Evolutionary conservation across 2,888 invertebrate genomes (phyloP).

Genomic region (Limnephilus rhombicus): DNA sequence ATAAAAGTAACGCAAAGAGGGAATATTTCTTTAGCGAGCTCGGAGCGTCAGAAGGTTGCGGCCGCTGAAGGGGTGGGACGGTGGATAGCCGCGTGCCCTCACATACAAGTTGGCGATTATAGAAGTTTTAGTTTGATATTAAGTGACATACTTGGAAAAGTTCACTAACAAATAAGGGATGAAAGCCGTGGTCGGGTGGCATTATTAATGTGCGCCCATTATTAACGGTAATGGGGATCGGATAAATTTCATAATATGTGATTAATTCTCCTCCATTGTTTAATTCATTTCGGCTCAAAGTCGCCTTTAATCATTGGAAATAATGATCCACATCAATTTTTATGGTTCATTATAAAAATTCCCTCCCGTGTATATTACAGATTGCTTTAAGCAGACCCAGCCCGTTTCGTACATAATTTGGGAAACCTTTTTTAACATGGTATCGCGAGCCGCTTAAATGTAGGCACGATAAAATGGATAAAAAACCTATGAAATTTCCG

Average conservation of each 20-base stretch:
- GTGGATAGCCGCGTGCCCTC: slow-evolving; percentile 38
- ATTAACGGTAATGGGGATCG: slow-evolving; percentile 51
- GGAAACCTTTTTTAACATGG: slow-evolving; percentile 1
- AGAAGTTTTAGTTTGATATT: slow-evolving; percentile 62
- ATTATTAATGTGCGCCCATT: slow-evolving; percentile 55
- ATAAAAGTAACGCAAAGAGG: background rate
- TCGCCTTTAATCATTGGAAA: background rate
- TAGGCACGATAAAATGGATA: background rate
- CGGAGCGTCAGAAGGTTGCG: background rate
- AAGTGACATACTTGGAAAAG: slow-evolving; percentile 62
- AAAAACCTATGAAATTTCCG: background rate
- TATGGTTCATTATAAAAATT: background rate
- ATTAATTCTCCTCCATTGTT: slow-evolving; percentile 47
- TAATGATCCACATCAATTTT: background rate
- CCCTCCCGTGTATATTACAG: background rate
- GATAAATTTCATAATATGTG: slow-evolving; percentile 58
- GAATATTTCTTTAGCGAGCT: background rate
- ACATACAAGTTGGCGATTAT: slow-evolving; percentile 56
- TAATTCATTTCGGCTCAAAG: slow-evolving; percentile 14
- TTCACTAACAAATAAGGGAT: slow-evolving; percentile 58
- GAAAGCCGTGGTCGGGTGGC: slow-evolving; percentile 38
- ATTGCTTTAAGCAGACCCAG: background rate
- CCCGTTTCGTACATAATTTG: background rate
- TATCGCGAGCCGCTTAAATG: background rate
- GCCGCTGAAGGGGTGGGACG: background rate